These are phyloP conservation scores for Sceloporus tristichus DNA, from an alignment of 2,113 vertebrate species.

Conservation along the genomic window DNA sequence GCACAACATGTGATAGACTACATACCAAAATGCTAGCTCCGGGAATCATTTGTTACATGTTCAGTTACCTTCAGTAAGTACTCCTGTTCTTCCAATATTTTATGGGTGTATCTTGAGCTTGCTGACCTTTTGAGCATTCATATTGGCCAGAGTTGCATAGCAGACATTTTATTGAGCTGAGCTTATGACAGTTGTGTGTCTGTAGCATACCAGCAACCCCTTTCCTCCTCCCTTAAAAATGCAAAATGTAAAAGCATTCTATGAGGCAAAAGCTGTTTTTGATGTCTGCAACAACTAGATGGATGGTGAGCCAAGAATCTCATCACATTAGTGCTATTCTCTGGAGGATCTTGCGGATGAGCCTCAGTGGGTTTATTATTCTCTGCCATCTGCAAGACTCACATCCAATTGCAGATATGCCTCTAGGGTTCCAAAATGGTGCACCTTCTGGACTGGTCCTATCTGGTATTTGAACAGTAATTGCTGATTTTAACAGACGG, in stretches of 20 bases:
- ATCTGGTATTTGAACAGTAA: slow-evolving; percentile 26
- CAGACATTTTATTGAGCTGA: not conserved
- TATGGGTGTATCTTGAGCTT: not conserved
- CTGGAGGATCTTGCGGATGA: not conserved
- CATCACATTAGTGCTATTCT: not conserved
- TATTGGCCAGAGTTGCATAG: not conserved
- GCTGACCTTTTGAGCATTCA: not conserved
- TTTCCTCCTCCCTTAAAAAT: not conserved
- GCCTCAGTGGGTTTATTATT: not conserved
- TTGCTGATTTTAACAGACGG: slow-evolving; percentile 33
- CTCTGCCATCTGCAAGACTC: slow-evolving; percentile 13
- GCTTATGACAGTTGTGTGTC: not conserved
- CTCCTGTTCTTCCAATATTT: not conserved
- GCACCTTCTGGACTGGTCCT: slow-evolving; percentile 31
- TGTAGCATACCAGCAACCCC: not conserved
- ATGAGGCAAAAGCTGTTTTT: not conserved
- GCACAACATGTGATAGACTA: too few species aligned
- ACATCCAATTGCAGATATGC: not conserved
- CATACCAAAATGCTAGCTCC: not conserved
- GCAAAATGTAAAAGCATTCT: not conserved
- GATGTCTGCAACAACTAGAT: not conserved
- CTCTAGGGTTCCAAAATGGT: slow-evolving; percentile 19
- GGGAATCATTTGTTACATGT: not conserved
- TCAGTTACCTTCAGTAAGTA: too few species aligned
- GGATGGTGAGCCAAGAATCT: not conserved